phyloP scores from a whole-genome alignment of 1,140 invertebrate species.

The Eufriesea mexicana region DNA sequence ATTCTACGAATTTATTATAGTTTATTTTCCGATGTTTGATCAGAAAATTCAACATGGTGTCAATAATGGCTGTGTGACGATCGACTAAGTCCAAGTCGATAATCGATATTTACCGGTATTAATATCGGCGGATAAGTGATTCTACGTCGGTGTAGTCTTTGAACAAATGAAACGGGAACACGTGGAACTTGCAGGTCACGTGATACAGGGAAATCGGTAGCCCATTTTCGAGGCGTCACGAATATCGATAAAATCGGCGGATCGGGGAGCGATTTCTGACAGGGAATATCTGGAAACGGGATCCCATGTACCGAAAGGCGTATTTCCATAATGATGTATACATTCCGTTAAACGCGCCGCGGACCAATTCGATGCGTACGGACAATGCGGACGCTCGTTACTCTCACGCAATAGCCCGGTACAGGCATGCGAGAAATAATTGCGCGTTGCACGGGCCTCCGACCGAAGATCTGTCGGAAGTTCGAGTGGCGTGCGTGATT shows the following conservation, averaged over 20 bases:
- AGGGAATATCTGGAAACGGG: background rate
- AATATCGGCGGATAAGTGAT: no score
- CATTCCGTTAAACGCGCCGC: conserved; percentile 37
- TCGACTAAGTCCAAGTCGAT: no score
- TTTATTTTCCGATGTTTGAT: no score
- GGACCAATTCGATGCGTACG: conserved; percentile 30
- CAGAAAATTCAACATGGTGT: no score
- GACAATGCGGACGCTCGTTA: conserved; percentile 36
- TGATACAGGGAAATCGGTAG: no score
- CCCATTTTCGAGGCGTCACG: background rate
- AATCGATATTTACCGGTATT: no score
- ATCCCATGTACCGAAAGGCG: background rate
- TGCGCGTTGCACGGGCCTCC: conserved; percentile 1
- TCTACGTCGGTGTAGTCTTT: no score
- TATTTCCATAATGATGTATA: conserved; percentile 27
- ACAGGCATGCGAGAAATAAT: conserved; percentile 22
- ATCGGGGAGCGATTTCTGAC: background rate
- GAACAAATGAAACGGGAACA: no score
- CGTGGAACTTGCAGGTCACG: no score
- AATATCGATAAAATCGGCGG: background rate
- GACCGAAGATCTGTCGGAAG: conserved; percentile 39
- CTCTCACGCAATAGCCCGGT: conserved; percentile 33
- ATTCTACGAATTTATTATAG: no score
- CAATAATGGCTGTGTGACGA: no score
- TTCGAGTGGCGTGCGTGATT: conserved; percentile 17